phyloP scores from a whole-genome alignment of 1,140 invertebrate genomes.

The Calephelis nemesis region DNA sequence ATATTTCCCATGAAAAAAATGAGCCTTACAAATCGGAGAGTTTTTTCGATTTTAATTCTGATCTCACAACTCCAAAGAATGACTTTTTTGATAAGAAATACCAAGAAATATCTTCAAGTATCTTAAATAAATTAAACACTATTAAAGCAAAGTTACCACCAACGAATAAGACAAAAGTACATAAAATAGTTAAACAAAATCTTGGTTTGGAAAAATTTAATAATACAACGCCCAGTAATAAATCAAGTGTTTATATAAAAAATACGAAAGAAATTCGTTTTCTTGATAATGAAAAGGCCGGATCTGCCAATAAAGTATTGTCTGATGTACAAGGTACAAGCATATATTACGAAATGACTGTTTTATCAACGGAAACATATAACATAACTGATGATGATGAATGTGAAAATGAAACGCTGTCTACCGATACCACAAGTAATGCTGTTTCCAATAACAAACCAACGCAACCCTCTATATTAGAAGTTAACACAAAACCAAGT shows the following conservation, averaged over 20 bases:
- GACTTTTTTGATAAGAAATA: constrained; percentile 71
- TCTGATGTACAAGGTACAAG: constrained; percentile 73
- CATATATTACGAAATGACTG: constrained; percentile 75
- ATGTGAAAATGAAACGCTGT: constrained; percentile 57
- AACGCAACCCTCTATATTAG: constrained; percentile 36
- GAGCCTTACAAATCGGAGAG: constrained; percentile 58
- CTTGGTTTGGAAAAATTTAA: constrained; percentile 48
- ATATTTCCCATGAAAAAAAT: constrained; percentile 37
- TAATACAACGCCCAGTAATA: constrained; percentile 59
- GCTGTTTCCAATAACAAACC: constrained; percentile 32
- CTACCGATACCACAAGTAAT: background rate
- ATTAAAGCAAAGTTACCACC: constrained; percentile 51
- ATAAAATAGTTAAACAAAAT: constrained; percentile 56
- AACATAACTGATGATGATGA: constrained; percentile 66
- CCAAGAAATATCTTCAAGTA: constrained; percentile 61
- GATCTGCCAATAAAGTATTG: constrained; percentile 54
- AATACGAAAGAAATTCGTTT: constrained; percentile 73
- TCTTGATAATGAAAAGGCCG: constrained; percentile 63
- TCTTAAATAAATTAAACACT: constrained; percentile 57
- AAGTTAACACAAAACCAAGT: constrained; percentile 34
- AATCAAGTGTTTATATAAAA: constrained; percentile 65
- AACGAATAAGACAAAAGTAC: constrained; percentile 49
- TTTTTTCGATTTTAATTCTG: constrained; percentile 62
- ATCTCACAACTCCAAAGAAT: constrained; percentile 71
- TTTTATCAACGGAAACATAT: constrained; percentile 73